Conservation (phyloP, 2,113 vertebrate genomes). For the Phalacrocorax aristotelis region DNA sequence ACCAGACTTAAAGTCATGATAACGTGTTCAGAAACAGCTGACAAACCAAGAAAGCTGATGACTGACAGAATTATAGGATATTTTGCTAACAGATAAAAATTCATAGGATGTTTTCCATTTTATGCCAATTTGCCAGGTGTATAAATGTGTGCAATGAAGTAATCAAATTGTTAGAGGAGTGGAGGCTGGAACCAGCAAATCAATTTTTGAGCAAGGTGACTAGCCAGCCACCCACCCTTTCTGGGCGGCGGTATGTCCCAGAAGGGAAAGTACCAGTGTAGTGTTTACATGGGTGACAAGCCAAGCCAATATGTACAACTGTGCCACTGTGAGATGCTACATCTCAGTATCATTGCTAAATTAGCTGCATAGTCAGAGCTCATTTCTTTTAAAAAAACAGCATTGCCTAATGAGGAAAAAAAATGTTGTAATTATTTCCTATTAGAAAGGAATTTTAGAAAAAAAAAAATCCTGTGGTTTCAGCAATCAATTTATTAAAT, state of each 20-base stretch:
- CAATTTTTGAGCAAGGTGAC: not conserved
- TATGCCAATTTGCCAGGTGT: not conserved
- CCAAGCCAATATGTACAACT: not conserved
- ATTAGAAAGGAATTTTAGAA: not conserved
- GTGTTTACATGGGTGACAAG: not conserved
- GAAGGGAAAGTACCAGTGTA: not conserved
- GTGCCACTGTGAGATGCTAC: not conserved
- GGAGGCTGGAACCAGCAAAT: not conserved
- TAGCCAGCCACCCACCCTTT: not conserved
- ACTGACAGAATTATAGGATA: not conserved
- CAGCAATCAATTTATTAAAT: not conserved
- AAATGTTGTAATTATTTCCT: not conserved
- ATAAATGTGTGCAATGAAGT: not conserved
- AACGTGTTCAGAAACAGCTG: not conserved
- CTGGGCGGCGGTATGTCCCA: not conserved
- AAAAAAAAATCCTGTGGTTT: not conserved
- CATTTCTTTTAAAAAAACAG: not conserved
- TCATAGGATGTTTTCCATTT: not conserved
- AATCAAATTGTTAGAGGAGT: not conserved
- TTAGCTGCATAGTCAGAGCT: not conserved
- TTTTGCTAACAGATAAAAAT: not conserved
- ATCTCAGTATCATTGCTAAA: not conserved
- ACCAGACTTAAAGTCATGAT: not conserved
- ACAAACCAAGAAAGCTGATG: not conserved
- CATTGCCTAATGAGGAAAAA: not conserved